Percentiles rank a stretch among this genome's conserved stretches.
These are phyloP conservation scores for Lithobates pipiens DNA, from an alignment of 2,797 vertebrate species.

Conservation along the genomic window DNA sequence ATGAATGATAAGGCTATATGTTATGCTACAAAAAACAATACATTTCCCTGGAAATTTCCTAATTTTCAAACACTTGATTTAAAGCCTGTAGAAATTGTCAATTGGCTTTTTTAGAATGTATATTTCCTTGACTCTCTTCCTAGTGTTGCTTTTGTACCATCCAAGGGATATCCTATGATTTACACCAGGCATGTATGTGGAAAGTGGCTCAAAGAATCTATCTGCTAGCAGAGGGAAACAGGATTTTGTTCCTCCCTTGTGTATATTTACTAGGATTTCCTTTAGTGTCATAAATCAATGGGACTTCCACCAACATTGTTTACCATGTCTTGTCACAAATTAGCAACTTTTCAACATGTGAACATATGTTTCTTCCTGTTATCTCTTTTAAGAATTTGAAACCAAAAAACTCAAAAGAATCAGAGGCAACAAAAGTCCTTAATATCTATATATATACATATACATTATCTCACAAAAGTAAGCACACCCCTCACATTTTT, in stretches of 20 bases:
- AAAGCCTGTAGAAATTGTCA: too few species aligned
- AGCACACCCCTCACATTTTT: too few species aligned
- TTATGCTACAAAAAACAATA: too few species aligned
- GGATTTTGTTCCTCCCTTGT: conserved; percentile 55
- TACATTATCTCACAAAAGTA: too few species aligned
- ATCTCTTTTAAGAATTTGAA: conserved; percentile 40
- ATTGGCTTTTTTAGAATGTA: neutral
- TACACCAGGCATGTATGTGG: conserved; percentile 32
- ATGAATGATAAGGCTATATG: neutral
- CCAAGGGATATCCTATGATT: conserved; percentile 56
- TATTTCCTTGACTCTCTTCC: conserved; percentile 30
- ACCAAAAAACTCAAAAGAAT: conserved; percentile 33
- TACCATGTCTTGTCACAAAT: conserved; percentile 48
- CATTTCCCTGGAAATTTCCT: too few species aligned
- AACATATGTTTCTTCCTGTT: conserved; percentile 53
- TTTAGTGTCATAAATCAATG: conserved; percentile 56
- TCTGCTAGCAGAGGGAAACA: conserved; percentile 50
- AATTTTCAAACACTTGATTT: too few species aligned
- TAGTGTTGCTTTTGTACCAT: conserved; percentile 22
- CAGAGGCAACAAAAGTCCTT: neutral
- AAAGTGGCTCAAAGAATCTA: conserved; percentile 39
- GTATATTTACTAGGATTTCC: conserved; percentile 57
- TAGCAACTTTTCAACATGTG: conserved; percentile 49
- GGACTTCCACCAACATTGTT: conserved; percentile 53
- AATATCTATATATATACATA: too few species aligned